Evolutionary conservation across 2,113 vertebrate genomes (phyloP), one percentile per base, ranked within the genome.

Genomic region (Collichthys lucidus): DNA sequence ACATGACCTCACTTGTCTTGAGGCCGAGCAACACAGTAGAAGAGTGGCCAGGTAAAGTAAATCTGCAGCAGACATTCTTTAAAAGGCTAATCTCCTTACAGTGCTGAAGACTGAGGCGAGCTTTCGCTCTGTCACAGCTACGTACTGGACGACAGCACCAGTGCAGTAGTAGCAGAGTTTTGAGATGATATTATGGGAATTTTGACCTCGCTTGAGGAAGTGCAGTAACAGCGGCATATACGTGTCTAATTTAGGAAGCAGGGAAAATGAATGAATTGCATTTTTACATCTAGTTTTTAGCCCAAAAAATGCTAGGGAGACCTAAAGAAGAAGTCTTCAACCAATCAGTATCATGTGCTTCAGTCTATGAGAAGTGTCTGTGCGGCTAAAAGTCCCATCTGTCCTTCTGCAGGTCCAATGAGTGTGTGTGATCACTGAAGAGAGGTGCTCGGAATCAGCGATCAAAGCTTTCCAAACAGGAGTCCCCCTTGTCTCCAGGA

Each of bases 21-120:
- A 74, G 19, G 65, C 44, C 9, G 74, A 63, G 61, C 40, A 11
- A 16, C 24, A 10, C 50, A 12, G 14, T 70, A 44, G 29, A 60
- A 60, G 42, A 66, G 72, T 81, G 87, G 74, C 88, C 79, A 83
- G 66, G 59, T 12, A n/a, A 29, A 79, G 76, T 80, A 89, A 77
- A 84, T 76, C 86, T 84, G 56, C 80, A 42, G 76, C 76, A 61
- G 84, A 84, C 86, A 26, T 77, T 72, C 84, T 92, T 92, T 57
- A 91, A 44, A 88, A 50, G 62, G 42, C 29, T 93, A 93, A 93
- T 89, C 92, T 88, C 44, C 88, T 94, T 84, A 88, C 1, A 72
- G 69, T 49, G 35, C 72, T 61, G 59, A 67, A 59, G 55, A 40
- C 69, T 17, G 80, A 85, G 68, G 74, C 4, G 20, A 79, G 50